phyloP scores from a whole-genome alignment of 2,797 vertebrate species.

The Brachyrhaphis roseni region DNA sequence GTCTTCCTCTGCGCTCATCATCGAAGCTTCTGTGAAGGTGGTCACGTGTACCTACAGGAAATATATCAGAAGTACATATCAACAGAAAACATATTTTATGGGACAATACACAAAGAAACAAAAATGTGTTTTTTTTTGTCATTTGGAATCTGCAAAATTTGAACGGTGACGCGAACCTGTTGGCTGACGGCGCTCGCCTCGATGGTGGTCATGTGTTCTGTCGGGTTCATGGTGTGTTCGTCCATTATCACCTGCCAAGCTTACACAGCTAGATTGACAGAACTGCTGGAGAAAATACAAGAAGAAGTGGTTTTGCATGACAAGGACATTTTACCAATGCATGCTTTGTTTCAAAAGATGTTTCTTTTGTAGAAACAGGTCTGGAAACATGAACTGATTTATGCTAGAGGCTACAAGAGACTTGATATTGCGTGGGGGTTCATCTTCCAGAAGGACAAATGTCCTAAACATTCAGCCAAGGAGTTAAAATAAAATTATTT shows the following conservation, averaged over 20 bases:
- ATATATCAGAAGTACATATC: not conserved
- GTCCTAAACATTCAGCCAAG: not conserved
- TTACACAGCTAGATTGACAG: conserved; percentile 47
- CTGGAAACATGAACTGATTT: not conserved
- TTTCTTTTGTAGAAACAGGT: not conserved
- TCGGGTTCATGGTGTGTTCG: conserved; percentile 89
- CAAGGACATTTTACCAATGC: not conserved
- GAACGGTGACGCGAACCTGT: conserved; percentile 78
- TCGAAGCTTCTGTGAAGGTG: conserved; percentile 92
- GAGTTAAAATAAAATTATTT: not conserved
- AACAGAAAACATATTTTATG: not conserved
- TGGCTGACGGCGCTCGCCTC: conserved; percentile 94
- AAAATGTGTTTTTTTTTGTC: not conserved
- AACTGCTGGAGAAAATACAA: conserved; percentile 6
- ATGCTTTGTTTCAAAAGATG: not conserved
- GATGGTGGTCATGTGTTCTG: conserved; percentile 96
- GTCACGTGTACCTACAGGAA: conserved; percentile 89
- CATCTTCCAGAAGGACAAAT: not conserved
- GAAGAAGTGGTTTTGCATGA: not conserved
- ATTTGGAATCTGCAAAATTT: not conserved
- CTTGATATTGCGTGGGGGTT: not conserved
- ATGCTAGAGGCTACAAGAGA: not conserved
- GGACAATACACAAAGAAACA: not conserved
- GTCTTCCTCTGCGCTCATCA: conserved; percentile 96
- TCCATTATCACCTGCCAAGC: conserved; percentile 84